Conservation (phyloP, 1,140 invertebrate genomes). For the Conus ventricosus region DNA sequence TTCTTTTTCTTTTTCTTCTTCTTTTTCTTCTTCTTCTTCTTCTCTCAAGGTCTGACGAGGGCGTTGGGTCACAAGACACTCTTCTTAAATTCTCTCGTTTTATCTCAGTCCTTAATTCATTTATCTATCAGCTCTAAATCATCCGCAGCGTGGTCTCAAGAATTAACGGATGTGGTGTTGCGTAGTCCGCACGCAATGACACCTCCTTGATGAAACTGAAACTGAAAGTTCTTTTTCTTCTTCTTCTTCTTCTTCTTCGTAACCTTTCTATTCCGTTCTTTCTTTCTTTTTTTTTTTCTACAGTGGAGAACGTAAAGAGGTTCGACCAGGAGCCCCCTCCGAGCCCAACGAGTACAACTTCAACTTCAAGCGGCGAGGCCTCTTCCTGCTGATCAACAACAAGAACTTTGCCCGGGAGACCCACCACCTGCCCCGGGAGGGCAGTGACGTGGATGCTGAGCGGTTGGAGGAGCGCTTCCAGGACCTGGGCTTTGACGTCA, state of each 20-base stretch:
- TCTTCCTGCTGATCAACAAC: slow-evolving; percentile 94
- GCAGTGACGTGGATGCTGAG: slow-evolving; percentile 83
- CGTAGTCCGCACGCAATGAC: too few relatives aligned
- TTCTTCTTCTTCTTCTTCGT: neutral
- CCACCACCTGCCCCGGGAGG: slow-evolving; percentile 79
- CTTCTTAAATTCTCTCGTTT: neutral
- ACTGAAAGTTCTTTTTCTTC: neutral
- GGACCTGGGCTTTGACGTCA: slow-evolving; percentile 85
- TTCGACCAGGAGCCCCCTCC: slow-evolving; percentile 66
- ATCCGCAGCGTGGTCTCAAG: too few relatives aligned
- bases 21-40: neutral
- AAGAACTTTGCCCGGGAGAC: slow-evolving; percentile 78
- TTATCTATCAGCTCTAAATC: too few relatives aligned
- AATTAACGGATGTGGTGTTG: too few relatives aligned
- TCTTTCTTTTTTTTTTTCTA: slow-evolving; percentile 19
- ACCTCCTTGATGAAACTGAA: too few relatives aligned
- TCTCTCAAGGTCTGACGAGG: neutral
- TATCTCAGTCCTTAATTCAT: neutral
- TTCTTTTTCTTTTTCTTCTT: neutral
- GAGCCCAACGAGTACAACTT: slow-evolving; percentile 78
- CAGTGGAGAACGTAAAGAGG: slow-evolving; percentile 63
- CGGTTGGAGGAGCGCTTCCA: slow-evolving; percentile 78
- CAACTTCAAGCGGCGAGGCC: slow-evolving; percentile 87
- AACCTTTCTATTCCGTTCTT: neutral
- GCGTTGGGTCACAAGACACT: too few relatives aligned